These are phyloP conservation scores for Ochotona princeps DNA, from an alignment of 2,113 vertebrate species.

Conservation along the genomic window DNA sequence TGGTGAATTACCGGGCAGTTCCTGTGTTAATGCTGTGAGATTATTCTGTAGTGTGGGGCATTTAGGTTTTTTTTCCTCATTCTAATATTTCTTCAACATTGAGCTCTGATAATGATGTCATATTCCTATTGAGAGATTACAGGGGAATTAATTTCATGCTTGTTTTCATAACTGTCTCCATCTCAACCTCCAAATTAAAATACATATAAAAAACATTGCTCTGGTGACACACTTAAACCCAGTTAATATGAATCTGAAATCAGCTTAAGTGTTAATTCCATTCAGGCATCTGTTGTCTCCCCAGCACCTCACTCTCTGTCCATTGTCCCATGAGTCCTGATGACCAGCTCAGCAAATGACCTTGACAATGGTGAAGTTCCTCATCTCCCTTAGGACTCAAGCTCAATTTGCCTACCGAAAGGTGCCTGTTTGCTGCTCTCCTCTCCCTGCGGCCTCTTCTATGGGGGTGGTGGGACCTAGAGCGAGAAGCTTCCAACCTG, in stretches of 20 bases:
- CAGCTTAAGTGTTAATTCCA: neutral
- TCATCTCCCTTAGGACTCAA: neutral
- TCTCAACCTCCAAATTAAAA: slow-evolving; percentile 55
- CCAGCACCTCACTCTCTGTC: neutral
- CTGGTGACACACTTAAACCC: slow-evolving; percentile 19
- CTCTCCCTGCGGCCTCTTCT: slow-evolving; percentile 4
- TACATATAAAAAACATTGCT: slow-evolving; percentile 5
- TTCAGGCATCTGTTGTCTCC: neutral
- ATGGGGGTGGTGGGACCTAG: neutral
- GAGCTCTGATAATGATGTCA: neutral
- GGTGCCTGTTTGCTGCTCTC: neutral
- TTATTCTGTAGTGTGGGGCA: neutral
- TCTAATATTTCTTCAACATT: neutral
- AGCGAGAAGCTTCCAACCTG: slow-evolving; percentile 1
- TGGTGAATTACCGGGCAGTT: neutral
- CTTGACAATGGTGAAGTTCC: neutral
- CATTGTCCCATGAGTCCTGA: neutral
- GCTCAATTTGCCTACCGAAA: neutral
- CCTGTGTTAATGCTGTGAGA: neutral
- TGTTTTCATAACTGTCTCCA: slow-evolving; percentile 39
- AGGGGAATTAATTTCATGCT: slow-evolving; percentile 28
- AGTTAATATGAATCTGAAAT: slow-evolving; percentile 46
- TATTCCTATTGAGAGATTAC: neutral
- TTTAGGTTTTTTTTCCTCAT: neutral
- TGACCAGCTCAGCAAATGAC: neutral